Conservation (phyloP, 2,888 invertebrate genomes). For the Uloborus plumipes region DNA sequence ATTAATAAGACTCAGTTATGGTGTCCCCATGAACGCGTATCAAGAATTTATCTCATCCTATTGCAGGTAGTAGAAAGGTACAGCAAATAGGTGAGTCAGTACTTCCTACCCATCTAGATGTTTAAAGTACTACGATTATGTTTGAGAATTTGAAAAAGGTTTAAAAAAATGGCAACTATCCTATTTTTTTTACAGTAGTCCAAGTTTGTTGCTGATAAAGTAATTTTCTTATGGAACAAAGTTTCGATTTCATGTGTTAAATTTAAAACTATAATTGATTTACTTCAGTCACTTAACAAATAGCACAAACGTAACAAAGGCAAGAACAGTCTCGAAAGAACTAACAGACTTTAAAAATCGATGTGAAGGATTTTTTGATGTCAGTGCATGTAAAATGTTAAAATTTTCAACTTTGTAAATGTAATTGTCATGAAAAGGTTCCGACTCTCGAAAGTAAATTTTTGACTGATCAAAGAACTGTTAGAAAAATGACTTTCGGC, state of each 20-base stretch:
- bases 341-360: constrained; percentile 8
- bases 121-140: constrained; percentile 7
- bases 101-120: constrained; percentile 2
- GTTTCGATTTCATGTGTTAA: constrained; percentile 2
- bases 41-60: constrained; percentile 9
- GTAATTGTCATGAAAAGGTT: constrained; percentile 3
- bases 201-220: not conserved
- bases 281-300: constrained; percentile 11
- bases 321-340: not conserved
- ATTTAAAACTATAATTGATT: not conserved
- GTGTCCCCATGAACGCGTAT: not conserved
- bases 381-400: not conserved
- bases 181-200: constrained; percentile 1
- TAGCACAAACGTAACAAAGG: constrained; percentile 1
- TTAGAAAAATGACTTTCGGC: not conserved
- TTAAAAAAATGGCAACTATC: not conserved
- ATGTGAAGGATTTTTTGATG: constrained; percentile 1
- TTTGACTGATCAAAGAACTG: constrained; percentile 11
- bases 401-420: constrained; percentile 2
- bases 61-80: not conserved
- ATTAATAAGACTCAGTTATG: constrained; percentile 1
- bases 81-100: not conserved
- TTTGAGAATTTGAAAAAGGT: constrained; percentile 7
- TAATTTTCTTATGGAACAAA: not conserved
- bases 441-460: not conserved